phyloP scores from a whole-genome alignment of 2,113 vertebrate genomes.

The Pseudorasbora parva region DNA sequence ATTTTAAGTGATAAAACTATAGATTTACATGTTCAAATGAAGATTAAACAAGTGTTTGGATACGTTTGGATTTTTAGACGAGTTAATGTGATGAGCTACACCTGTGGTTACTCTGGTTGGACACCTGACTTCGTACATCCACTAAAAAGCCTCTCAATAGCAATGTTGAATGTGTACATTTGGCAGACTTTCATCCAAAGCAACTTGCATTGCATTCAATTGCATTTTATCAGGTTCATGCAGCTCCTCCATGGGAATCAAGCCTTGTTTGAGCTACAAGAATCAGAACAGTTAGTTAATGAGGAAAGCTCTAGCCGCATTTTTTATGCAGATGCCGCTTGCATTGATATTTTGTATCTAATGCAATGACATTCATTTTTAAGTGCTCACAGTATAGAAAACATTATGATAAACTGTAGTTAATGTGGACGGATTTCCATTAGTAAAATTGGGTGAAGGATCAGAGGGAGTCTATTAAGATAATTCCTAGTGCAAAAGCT shows the following conservation, averaged over 20 bases:
- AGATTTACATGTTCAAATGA: not conserved
- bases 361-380: not conserved
- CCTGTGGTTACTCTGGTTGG: not conserved
- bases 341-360: not conserved
- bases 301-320: not conserved
- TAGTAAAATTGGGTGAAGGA: not conserved
- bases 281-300: not conserved
- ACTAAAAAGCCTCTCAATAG: not conserved
- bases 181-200: not conserved
- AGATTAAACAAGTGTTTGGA: not conserved
- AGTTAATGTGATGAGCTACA: not conserved
- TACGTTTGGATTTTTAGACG: not conserved
- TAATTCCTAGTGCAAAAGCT: not conserved
- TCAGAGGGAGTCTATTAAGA: not conserved
- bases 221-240: not conserved
- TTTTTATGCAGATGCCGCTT: not conserved
- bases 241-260: not conserved
- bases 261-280: not conserved
- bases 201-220: not conserved
- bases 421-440: not conserved
- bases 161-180: not conserved
- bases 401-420: not conserved
- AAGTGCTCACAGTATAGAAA: not conserved
- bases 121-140: conserved; percentile 1
- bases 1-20: not conserved